Evolutionary conservation across 1,140 invertebrate genomes (phyloP), one percentile per base, ranked within the genome.

Genomic region (Drosophila albomicans): DNA sequence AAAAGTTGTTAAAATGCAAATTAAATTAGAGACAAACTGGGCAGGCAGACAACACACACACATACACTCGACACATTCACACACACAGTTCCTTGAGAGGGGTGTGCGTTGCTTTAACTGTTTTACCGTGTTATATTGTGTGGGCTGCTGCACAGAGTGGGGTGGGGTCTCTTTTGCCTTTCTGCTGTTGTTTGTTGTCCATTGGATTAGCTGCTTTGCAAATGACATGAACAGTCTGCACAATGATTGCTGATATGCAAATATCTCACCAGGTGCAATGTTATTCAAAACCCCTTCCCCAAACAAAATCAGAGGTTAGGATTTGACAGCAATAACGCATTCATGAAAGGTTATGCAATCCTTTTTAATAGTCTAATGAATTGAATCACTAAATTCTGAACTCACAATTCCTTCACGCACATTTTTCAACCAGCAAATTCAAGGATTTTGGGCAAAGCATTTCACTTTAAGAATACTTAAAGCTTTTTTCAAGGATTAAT

Each of bases 1-100:
- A 89, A 89, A 89, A 89, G 85, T 89, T 89, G 85, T 89, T 89
- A 89, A 89, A 89, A 89, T 89, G 85, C 85, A 89, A 89, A 89
- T 89, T 89, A 89, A 89, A 89, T 89, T 89, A 89, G 81, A 89
- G 85, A 72, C 81, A 81, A 89, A 89, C 75, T 80, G 81, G 78
- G 46, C 71, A 68, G 59, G 46, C 71, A 51, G 49, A 71, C 57
- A 74, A 61, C 65, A 59, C 69, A 66, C 43, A 45, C 32, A 20
- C 13, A 52, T 64, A 65, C 32, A 59, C 20, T 20, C 20, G 20
- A 20, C 20, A 20, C 20, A 20, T 20, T 20, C 66, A 32, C 56
- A 52, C 13, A 32, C 56, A 68, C 11, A 57, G 51, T 32, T 66
- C 30, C 62, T 41, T 72, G 15, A 6, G 45, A 56, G 61, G 69